Percentiles rank a stretch among this genome's conserved stretches.
Evolutionary conservation across 2,888 invertebrate species (phyloP).

Genomic region (Drosophila histrio): DNA sequence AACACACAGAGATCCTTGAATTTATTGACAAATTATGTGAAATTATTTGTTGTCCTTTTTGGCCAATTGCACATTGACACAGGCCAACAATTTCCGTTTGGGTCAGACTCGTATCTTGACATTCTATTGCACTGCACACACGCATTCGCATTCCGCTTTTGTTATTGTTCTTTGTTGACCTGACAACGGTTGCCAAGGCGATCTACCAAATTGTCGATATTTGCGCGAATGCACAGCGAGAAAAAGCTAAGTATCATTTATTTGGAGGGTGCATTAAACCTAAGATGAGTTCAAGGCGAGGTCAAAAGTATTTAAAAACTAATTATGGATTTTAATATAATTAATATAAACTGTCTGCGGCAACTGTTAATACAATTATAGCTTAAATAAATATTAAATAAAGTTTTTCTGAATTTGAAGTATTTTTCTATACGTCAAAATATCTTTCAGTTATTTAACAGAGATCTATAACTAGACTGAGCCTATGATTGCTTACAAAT

Average conservation of each 20-base stretch:
- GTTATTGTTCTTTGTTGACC: conserved; percentile 63
- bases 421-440: no score
- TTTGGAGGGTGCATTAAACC: background rate
- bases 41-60: conserved; percentile 25
- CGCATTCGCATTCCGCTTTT: conserved; percentile 26
- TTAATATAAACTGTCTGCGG: no score
- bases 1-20: conserved; percentile 53
- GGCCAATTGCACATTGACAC: conserved; percentile 29
- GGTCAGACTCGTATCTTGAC: conserved; percentile 21
- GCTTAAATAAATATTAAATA: no score
- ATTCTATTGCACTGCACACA: conserved; percentile 23
- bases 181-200: conserved; percentile 73
- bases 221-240: conserved; percentile 48
- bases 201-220: conserved; percentile 77
- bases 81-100: conserved; percentile 24
- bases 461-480: no score
- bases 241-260: conserved; percentile 15
- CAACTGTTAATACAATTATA: no score
- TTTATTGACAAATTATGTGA: conserved; percentile 60
- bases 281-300: conserved; percentile 12
- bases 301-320: background rate
- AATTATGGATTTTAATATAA: no score
- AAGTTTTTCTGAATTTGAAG: no score
- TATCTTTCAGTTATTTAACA: no score
- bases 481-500: no score